Evolutionary conservation across 1,140 invertebrate genomes (phyloP).

Genomic region (Meloidogyne hapla): DNA sequence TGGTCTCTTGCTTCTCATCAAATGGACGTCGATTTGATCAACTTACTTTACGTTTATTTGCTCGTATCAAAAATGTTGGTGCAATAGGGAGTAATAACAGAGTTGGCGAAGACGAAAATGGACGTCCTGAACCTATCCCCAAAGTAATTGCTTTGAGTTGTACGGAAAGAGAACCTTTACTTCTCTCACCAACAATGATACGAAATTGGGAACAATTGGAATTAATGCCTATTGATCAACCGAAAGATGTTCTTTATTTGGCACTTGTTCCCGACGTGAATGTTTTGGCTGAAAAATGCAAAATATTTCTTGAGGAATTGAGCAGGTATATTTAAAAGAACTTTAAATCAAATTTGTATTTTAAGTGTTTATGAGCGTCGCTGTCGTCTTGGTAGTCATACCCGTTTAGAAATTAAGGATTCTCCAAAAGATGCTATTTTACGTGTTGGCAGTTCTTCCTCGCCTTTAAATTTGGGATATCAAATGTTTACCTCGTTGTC

Average conservation of each 20-base stretch:
- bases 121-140: conserved; percentile 51
- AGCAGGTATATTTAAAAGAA: conserved; percentile 61
- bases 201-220: conserved; percentile 50
- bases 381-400: conserved; percentile 83
- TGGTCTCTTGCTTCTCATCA: conserved; percentile 40
- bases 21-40: conserved; percentile 27
- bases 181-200: conserved; percentile 41
- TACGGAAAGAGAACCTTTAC: conserved; percentile 47
- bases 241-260: conserved; percentile 87
- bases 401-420: conserved; percentile 73
- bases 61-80: conserved; percentile 20
- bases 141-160: conserved; percentile 37
- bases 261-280: conserved; percentile 89
- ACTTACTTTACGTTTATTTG: conserved; percentile 14
- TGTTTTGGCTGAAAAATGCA: conserved; percentile 72
- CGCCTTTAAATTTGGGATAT: background rate
- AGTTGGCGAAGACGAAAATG: conserved; percentile 13
- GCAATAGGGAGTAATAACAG: conserved; percentile 3
- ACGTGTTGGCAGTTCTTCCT: conserved; percentile 68
- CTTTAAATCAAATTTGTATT: background rate
- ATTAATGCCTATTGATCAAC: conserved; percentile 87
- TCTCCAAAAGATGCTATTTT: conserved; percentile 80
- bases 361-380: conserved; percentile 43
- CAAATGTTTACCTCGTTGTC: background rate
- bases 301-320: conserved; percentile 59